phyloP scores from a whole-genome alignment of 2,113 vertebrate species.

The Cyanoramphus novaezelandiae region DNA sequence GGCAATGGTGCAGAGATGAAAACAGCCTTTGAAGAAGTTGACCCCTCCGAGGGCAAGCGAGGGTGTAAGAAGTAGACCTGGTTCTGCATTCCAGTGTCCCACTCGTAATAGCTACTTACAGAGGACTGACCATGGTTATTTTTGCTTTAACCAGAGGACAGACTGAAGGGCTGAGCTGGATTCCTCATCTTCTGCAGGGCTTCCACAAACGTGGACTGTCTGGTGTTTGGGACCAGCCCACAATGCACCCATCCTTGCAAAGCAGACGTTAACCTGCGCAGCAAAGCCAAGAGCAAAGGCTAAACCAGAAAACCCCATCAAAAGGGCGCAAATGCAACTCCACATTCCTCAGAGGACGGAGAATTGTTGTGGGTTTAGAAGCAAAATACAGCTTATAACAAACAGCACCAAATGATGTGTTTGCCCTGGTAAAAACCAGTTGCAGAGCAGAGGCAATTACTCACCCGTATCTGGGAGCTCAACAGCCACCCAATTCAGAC shows the following conservation, averaged over 20 bases:
- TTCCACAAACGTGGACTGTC: not conserved
- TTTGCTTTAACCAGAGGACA: not conserved
- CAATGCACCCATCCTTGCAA: not conserved
- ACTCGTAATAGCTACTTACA: not conserved
- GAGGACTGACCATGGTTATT: not conserved
- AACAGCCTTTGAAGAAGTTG: not conserved
- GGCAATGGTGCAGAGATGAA: not conserved
- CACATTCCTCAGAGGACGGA: constrained; percentile 33
- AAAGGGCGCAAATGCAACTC: constrained; percentile 32
- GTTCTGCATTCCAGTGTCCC: not conserved
- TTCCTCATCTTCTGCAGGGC: not conserved
- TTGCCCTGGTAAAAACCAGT: constrained; percentile 58
- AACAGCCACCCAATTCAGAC: not conserved
- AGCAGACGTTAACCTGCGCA: not conserved
- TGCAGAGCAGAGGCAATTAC: constrained; percentile 63
- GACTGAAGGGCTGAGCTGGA: not conserved
- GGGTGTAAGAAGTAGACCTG: not conserved
- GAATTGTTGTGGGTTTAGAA: constrained; percentile 62
- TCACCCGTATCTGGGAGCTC: constrained; percentile 29
- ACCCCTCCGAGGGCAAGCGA: rapidly evolving
- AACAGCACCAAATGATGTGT: constrained; percentile 34
- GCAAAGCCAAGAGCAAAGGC: constrained; percentile 36
- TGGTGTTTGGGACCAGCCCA: not conserved
- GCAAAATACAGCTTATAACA: constrained; percentile 62
- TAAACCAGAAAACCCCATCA: constrained; percentile 34